Base-by-base conservation (phyloP, 1,140 invertebrate genomes). In the Cepaea nemoralis region DNA sequence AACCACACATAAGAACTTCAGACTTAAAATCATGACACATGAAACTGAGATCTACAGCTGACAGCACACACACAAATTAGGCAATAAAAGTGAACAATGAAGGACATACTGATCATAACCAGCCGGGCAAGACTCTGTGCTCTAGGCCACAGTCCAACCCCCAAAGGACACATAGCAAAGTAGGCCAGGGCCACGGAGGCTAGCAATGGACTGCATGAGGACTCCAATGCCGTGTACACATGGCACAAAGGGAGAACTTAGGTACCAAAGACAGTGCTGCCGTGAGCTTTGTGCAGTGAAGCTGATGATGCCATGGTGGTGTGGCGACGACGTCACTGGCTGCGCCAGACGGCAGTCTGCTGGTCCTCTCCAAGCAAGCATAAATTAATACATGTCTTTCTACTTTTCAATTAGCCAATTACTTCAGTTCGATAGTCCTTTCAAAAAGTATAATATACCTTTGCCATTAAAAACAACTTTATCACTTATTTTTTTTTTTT, bases 111-210 rank as follows among this genome's bases (percentile, higher is more conserved):
- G 71, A 27, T 48, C 31, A 48, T 22, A 70, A 37, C 19, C 39
- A 37, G 69, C 69, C 24, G 69, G 35, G 40, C 19, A 22, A 22
- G 69, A 24, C 69, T 69, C 66, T 70, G 69, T 70, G 39, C 40
- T 24, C 40, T 45, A 45, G 42, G 71, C 50, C 42, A 73, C 70
- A 74, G 71, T 45, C 71, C 71, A 74, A 45, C 42, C 71, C n/a
- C 22, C 71, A 42, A 42, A 74, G 5, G 42, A 50, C 69, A 70
- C 71, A 74, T 27, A 74, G 71, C 71, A 74, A 74, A 74, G 69
- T 70, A 70, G 71, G 71, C 50, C 71, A 74, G 42, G 71, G 71
- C 50, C 71, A 50, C 71, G 48, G 48, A 74, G 71, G 71, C 71
- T 74, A 74, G 71, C 71, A 33, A 74, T 74, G 39, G 71, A 10